These are phyloP conservation scores for Drosophila willistoni DNA, from an alignment of 1,140 invertebrate genomes.

Conservation along the genomic window DNA sequence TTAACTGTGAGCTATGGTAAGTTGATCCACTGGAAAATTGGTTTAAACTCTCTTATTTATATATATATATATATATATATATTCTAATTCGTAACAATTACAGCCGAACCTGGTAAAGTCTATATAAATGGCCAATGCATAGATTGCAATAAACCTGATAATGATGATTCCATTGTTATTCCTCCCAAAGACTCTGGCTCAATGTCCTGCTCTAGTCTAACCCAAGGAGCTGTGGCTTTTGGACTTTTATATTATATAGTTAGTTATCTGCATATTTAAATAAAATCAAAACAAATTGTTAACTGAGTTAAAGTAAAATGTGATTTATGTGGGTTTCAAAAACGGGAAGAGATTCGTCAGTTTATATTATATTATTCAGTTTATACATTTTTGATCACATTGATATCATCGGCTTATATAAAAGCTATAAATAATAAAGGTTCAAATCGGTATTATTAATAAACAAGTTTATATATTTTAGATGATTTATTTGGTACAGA, in stretches of 20 bases:
- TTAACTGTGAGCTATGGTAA: constrained; percentile 3
- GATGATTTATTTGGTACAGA: no score
- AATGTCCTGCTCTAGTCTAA: neutral
- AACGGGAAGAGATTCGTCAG: no score
- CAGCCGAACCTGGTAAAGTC: constrained; percentile 4
- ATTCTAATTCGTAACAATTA: neutral
- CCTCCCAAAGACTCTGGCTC: neutral
- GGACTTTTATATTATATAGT: neutral
- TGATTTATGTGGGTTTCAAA: no score
- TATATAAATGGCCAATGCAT: constrained; percentile 3
- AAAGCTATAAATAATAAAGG: no score
- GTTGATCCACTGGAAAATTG: neutral
- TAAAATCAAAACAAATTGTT: neutral
- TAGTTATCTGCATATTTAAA: neutral
- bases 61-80: no score
- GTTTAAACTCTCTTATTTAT: no score
- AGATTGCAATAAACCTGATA: constrained; percentile 1
- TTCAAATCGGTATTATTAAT: no score
- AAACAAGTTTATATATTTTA: no score
- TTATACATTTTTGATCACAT: no score
- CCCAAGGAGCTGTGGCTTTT: constrained; percentile 1
- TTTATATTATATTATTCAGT: no score
- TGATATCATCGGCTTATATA: no score
- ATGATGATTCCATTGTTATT: neutral
- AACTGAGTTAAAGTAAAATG: no score